These are phyloP conservation scores for Lynx canadensis DNA, from an alignment of 2,113 vertebrate species.

Conservation along the genomic window DNA sequence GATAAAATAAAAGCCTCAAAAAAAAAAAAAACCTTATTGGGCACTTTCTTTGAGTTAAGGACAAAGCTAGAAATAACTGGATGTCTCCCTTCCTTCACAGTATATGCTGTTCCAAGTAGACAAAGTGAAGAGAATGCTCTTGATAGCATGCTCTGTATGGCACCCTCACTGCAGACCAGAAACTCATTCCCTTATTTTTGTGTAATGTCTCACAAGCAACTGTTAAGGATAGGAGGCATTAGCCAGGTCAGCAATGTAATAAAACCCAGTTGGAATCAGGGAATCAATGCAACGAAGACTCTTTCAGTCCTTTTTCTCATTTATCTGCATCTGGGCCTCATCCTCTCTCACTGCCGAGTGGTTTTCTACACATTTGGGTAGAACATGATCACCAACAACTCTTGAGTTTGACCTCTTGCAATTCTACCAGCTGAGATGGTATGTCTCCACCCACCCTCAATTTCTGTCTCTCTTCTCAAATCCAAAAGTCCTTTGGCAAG, in stretches of 20 bases:
- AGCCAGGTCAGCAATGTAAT: not conserved
- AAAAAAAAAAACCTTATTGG: not conserved
- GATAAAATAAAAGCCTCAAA: not conserved
- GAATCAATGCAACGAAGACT: not conserved
- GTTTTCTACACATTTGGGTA: not conserved
- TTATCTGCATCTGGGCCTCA: not conserved
- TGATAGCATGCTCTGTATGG: accelerated
- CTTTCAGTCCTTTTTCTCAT: not conserved
- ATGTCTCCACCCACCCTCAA: not conserved
- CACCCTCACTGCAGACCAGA: not conserved
- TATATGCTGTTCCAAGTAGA: not conserved
- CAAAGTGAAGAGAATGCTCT: not conserved
- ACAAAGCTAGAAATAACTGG: not conserved
- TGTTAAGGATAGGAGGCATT: not conserved
- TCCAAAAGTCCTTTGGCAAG: not conserved
- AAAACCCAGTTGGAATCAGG: not conserved
- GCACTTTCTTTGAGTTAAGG: not conserved
- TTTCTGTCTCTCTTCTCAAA: not conserved
- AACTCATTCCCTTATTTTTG: not conserved
- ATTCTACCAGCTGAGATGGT: not conserved
- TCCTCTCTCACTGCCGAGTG: not conserved
- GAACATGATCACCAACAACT: not conserved
- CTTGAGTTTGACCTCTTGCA: not conserved
- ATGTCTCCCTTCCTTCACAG: not conserved
- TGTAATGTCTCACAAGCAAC: not conserved